Conservation (phyloP, 2,797 vertebrate species). For the Enteromius argenteus region DNA sequence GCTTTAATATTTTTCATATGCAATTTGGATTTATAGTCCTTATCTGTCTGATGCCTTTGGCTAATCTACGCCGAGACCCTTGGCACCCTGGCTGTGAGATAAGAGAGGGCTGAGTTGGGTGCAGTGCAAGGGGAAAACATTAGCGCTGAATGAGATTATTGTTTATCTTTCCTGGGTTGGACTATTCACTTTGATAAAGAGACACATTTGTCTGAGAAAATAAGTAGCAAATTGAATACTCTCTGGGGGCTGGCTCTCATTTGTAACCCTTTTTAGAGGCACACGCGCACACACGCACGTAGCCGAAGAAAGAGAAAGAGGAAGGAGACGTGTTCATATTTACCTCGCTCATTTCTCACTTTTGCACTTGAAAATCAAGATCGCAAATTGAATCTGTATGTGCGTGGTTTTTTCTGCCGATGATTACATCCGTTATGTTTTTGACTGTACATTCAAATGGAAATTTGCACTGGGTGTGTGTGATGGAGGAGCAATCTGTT, state of each 20-base stretch:
- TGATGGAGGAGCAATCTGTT: slow-evolving; percentile 54
- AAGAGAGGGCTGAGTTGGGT: slow-evolving; percentile 74
- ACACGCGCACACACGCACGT: slow-evolving; percentile 24
- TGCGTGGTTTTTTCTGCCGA: slow-evolving; percentile 24
- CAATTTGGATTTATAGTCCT: slow-evolving; percentile 90
- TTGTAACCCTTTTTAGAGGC: slow-evolving; percentile 74
- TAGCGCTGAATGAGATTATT: slow-evolving; percentile 88
- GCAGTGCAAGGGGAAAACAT: slow-evolving; percentile 80
- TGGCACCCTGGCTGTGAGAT: slow-evolving; percentile 85
- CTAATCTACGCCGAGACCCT: slow-evolving; percentile 85
- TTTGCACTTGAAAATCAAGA: slow-evolving; percentile 62
- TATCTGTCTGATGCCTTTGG: slow-evolving; percentile 87
- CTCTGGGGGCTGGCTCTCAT: slow-evolving; percentile 69
- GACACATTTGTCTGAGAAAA: slow-evolving; percentile 85
- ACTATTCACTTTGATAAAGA: slow-evolving; percentile 87
- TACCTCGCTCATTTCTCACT: slow-evolving; percentile 53
- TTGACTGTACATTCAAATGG: slow-evolving; percentile 56
- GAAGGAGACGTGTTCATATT: slow-evolving; percentile 49
- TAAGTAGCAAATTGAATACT: slow-evolving; percentile 74
- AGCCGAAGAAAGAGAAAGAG: slow-evolving; percentile 40
- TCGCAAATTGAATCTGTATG: slow-evolving; percentile 61
- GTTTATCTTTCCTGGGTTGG: slow-evolving; percentile 86
- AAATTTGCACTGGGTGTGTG: slow-evolving; percentile 51
- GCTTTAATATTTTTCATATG: slow-evolving; percentile 93
- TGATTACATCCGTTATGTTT: slow-evolving; percentile 56